Percentiles rank a stretch among this genome's conserved stretches.
Evolutionary conservation across 2,888 invertebrate species (phyloP).

Genomic region (Steinernema carpocapsae): DNA sequence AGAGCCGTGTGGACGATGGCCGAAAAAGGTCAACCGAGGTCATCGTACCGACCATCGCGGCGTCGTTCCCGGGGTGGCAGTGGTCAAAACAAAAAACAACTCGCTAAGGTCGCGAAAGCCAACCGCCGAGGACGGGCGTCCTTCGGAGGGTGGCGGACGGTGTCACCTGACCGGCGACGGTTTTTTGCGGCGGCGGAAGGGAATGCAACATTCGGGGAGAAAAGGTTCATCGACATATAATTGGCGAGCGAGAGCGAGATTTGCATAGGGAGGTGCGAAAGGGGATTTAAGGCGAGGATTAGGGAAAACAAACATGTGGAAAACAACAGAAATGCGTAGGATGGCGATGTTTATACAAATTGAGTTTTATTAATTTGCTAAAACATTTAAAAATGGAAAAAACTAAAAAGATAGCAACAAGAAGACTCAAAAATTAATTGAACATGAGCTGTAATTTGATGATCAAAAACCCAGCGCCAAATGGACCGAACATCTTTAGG

Average conservation of each 20-base stretch:
- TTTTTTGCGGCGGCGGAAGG: conserved; percentile 4
- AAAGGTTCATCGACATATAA: not conserved
- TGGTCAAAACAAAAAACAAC: conserved; percentile 33
- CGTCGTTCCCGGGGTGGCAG: conserved; percentile 8
- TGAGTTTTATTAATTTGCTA: too few relatives aligned
- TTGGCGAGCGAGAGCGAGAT: not conserved
- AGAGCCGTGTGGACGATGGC: conserved; percentile 26
- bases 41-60: not conserved
- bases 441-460: too few relatives aligned
- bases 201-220: conserved; percentile 8
- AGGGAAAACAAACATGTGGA: too few relatives aligned
- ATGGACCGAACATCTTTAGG: too few relatives aligned
- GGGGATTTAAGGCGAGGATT: too few relatives aligned
- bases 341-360: too few relatives aligned
- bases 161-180: conserved; percentile 1
- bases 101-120: conserved; percentile 5
- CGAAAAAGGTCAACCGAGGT: conserved; percentile 23
- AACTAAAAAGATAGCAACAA: not conserved
- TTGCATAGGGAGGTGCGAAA: too few relatives aligned
- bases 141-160: not conserved
- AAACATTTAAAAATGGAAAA: not conserved
- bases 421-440: too few relatives aligned
- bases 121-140: conserved; percentile 3
- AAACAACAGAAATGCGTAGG: too few relatives aligned
- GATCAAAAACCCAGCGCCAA: too few relatives aligned